Percentiles rank a stretch among this genome's conserved stretches.
phyloP scores from a whole-genome alignment of 2,888 invertebrate genomes.

The Melanargia galathea region DNA sequence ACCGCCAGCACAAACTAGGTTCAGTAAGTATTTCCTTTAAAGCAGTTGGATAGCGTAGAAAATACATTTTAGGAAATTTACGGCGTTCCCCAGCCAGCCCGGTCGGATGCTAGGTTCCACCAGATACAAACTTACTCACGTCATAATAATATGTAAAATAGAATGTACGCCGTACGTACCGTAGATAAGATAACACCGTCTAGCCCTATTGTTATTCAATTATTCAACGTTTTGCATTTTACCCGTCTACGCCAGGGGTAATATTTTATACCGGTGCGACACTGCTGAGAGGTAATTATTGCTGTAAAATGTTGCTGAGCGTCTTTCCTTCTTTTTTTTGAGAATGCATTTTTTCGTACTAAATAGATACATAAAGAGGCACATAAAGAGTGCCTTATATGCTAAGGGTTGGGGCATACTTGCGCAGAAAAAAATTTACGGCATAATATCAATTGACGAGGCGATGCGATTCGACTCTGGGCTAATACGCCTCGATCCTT shows the following conservation, averaged over 20 bases:
- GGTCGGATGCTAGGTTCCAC: not conserved
- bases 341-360: too few relatives aligned
- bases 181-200: conserved; percentile 23
- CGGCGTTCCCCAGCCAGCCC: not conserved
- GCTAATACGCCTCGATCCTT: too few relatives aligned
- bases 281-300: conserved; percentile 7
- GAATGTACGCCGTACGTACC: not conserved
- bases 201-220: conserved; percentile 23
- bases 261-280: conserved; percentile 24
- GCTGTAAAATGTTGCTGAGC: too few relatives aligned
- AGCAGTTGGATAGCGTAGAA: conserved; percentile 1
- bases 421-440: too few relatives aligned
- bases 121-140: not conserved
- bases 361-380: too few relatives aligned
- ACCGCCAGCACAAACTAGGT: too few relatives aligned
- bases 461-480: too few relatives aligned
- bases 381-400: too few relatives aligned
- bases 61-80: conserved; percentile 9
- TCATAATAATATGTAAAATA: conserved; percentile 21
- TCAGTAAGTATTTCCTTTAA: not conserved
- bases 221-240: conserved; percentile 25
- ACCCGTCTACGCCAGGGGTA: conserved; percentile 6
- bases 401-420: too few relatives aligned
- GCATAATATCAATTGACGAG: too few relatives aligned
- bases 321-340: too few relatives aligned